Evolutionary conservation across 1,140 invertebrate species (phyloP).

Genomic region (Trachymyrmex cornetzi): DNA sequence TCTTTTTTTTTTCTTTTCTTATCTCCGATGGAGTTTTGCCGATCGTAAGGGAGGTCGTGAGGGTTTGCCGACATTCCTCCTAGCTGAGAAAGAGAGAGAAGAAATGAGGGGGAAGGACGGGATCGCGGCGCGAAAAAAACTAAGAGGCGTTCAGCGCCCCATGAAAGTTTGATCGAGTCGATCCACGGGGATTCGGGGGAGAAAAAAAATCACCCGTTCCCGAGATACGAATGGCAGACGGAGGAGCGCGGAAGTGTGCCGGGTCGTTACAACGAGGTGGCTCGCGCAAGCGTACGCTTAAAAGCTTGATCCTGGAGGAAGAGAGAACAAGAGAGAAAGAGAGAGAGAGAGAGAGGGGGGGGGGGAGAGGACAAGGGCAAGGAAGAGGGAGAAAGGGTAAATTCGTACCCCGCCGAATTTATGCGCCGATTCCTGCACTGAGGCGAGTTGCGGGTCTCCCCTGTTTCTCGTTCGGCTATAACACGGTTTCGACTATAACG

Average conservation of each 20-base stretch:
- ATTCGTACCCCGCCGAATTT: conserved; percentile 48
- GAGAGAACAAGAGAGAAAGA: neutral
- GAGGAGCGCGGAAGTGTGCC: conserved; percentile 49
- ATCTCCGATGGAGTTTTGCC: conserved; percentile 40
- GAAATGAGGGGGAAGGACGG: neutral
- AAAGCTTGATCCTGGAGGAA: conserved; percentile 25
- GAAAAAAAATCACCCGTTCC: conserved; percentile 53
- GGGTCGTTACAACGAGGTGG: conserved; percentile 42
- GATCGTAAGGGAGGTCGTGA: conserved; percentile 19
- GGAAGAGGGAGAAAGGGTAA: neutral
- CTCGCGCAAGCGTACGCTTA: conserved; percentile 55
- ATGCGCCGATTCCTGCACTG: conserved; percentile 19
- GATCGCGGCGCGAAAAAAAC: conserved; percentile 34
- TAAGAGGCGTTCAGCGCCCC: conserved; percentile 65
- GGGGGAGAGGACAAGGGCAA: neutral
- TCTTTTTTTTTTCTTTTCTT: conserved; percentile 11
- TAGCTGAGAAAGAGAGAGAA: neutral
- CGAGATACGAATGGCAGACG: conserved; percentile 56
- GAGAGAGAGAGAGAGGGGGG: neutral
- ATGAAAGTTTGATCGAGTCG: conserved; percentile 80
- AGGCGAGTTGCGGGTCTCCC: conserved; percentile 22
- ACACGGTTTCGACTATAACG: neutral
- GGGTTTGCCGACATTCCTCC: neutral
- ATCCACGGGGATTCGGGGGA: conserved; percentile 66
- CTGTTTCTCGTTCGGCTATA: neutral